These are phyloP conservation scores for Trinorchestia longiramus DNA, from an alignment of 1,140 invertebrate species.

Conservation along the genomic window DNA sequence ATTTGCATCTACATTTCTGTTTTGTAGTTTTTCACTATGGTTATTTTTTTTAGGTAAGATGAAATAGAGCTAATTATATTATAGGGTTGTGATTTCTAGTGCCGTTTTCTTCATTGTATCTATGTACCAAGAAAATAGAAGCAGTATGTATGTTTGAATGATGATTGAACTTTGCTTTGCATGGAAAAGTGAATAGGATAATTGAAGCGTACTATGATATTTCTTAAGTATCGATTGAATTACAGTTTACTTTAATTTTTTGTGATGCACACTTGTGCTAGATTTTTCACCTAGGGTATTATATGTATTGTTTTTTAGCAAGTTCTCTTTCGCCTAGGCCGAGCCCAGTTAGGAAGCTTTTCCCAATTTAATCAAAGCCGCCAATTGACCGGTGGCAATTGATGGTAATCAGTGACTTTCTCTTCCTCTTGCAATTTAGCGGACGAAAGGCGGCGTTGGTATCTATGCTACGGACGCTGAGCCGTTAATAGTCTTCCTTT, in stretches of 20 bases:
- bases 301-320: not conserved
- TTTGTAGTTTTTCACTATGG: not conserved
- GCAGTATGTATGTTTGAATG: not conserved
- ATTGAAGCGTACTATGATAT: not conserved
- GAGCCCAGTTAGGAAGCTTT: not conserved
- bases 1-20: not conserved
- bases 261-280: not conserved
- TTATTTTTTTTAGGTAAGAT: not conserved
- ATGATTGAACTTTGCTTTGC: not conserved
- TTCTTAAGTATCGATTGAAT: not conserved
- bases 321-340: not conserved
- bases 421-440: constrained; percentile 18
- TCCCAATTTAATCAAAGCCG: constrained; percentile 42
- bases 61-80: not conserved
- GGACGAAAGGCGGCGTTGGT: constrained; percentile 35
- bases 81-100: not conserved
- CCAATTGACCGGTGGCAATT: not conserved
- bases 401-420: constrained; percentile 45
- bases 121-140: not conserved
- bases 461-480: constrained; percentile 16
- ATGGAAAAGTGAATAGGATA: not conserved
- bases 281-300: not conserved
- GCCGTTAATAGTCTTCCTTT: constrained; percentile 31
- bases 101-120: not conserved
- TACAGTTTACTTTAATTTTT: not conserved